These are phyloP conservation scores for Tolmerus cingulatus DNA, from an alignment of 2,888 invertebrate species.

Conservation along the genomic window DNA sequence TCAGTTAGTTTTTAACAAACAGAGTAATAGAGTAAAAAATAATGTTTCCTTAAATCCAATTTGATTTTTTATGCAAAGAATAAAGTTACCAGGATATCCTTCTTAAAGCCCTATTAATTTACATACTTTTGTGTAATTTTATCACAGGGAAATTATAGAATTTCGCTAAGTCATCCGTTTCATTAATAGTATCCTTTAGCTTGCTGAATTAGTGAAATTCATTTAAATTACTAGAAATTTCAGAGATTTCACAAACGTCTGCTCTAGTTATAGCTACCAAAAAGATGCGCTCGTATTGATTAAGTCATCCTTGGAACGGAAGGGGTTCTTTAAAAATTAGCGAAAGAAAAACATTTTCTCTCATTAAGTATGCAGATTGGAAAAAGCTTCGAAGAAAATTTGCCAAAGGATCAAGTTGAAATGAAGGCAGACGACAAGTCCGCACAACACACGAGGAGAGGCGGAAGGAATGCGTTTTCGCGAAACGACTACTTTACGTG, in stretches of 20 bases:
- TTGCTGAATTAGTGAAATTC: background rate
- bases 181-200: background rate
- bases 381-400: conserved; percentile 46
- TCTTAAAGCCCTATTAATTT: background rate
- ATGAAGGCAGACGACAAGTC: conserved; percentile 26
- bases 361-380: conserved; percentile 50
- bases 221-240: background rate
- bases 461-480: background rate
- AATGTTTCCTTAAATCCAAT: no score
- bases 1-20: no score
- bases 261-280: background rate
- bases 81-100: no score
- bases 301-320: background rate
- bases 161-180: background rate
- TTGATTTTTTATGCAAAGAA: no score
- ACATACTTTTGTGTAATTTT: background rate
- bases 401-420: conserved; percentile 21
- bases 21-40: no score
- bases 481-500: background rate
- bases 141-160: background rate
- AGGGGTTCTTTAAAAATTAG: conserved; percentile 44
- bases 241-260: background rate
- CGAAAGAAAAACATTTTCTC: conserved; percentile 49
- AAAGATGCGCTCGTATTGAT: background rate
- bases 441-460: background rate